phyloP scores from a whole-genome alignment of 2,797 vertebrate species.

The Spizella passerina region DNA sequence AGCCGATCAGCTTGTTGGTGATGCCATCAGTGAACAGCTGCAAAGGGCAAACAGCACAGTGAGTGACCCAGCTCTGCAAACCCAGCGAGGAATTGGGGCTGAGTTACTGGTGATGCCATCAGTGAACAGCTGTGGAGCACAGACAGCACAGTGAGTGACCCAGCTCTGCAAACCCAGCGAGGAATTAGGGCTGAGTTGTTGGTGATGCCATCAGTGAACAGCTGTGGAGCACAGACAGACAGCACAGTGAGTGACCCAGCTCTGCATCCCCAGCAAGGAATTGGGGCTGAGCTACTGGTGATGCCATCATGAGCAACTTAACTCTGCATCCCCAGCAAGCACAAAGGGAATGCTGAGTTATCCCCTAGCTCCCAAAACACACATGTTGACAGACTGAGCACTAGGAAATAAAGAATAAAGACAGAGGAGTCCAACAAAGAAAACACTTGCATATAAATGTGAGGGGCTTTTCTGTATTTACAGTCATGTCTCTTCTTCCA shows the following conservation, averaged over 20 bases:
- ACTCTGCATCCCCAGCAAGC: accelerated
- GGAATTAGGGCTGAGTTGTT: slow-evolving; percentile 82
- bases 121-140: slow-evolving; percentile 79
- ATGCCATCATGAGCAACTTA: slow-evolving; percentile 82
- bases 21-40: slow-evolving; percentile 97
- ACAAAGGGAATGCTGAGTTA: not conserved
- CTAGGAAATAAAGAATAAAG: not conserved
- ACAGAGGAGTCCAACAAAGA: not conserved
- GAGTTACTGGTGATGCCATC: slow-evolving; percentile 95
- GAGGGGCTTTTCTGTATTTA: not conserved
- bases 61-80: not conserved
- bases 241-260: not conserved
- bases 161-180: too few relatives aligned
- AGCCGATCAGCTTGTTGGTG: slow-evolving; percentile 96
- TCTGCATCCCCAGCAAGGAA: too few relatives aligned
- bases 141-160: too few relatives aligned
- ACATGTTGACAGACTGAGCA: not conserved
- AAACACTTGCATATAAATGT: not conserved
- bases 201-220: slow-evolving; percentile 86
- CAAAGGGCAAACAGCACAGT: not conserved
- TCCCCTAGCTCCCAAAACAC: not conserved
- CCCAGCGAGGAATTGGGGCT: too few relatives aligned
- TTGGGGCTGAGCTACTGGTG: slow-evolving; percentile 88
- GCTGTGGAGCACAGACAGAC: too few relatives aligned
- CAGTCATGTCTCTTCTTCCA: not conserved